Evolutionary conservation across 2,888 invertebrate genomes (phyloP).

Genomic region (Heliconius aoede): DNA sequence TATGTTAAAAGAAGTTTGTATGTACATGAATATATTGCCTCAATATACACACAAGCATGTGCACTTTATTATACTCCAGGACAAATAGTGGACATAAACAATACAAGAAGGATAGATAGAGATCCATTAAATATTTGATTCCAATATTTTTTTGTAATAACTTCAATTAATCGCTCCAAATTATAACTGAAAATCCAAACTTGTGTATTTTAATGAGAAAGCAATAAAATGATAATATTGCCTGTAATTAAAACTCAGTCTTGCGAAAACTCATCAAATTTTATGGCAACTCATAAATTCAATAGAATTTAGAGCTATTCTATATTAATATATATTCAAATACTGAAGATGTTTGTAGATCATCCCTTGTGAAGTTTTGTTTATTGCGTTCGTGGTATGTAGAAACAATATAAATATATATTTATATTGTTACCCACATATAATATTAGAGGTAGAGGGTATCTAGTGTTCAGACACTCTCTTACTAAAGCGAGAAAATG

Average conservation of each 20-base stretch:
- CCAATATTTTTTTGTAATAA: background rate
- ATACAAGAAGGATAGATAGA: too few species aligned
- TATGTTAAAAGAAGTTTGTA: too few species aligned
- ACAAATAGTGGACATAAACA: too few species aligned
- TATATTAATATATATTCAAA: constrained; percentile 23
- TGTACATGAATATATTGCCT: too few species aligned
- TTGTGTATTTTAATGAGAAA: constrained; percentile 51
- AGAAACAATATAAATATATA: background rate
- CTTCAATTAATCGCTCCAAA: constrained; percentile 6
- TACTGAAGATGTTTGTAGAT: background rate
- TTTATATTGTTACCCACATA: background rate
- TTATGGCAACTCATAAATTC: constrained; percentile 70
- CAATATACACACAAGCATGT: too few species aligned
- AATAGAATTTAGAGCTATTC: constrained; percentile 44
- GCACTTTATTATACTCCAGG: too few species aligned
- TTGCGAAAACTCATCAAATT: constrained; percentile 61
- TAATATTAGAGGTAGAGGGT: too few species aligned
- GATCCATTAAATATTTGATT: too few species aligned
- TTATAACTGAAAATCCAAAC: constrained; percentile 26
- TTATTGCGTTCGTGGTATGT: background rate
- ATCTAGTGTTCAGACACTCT: too few species aligned
- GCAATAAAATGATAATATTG: constrained; percentile 63
- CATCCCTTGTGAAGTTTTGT: background rate
- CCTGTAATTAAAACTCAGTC: constrained; percentile 61
- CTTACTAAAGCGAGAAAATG: too few species aligned